Conservation (phyloP, 2,888 invertebrate genomes). For the Linhomoeus sp. region DNA sequence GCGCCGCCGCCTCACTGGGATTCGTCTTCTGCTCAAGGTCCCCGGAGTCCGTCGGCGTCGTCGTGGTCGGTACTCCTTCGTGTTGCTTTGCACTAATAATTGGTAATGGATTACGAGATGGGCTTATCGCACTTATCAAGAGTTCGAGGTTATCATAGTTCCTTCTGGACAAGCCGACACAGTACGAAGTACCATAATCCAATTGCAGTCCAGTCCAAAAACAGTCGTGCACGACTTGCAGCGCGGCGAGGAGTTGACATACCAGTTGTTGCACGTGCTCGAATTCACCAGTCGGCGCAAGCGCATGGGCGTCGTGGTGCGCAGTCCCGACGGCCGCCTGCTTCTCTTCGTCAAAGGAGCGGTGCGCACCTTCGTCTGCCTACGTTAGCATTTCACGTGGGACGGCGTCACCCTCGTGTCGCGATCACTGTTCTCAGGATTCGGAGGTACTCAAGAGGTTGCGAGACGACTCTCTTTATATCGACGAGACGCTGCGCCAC, state of each 20-base stretch:
- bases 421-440: slow-evolving; percentile 52
- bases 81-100: too few species aligned
- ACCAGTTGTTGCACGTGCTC: slow-evolving; percentile 65
- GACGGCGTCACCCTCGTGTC: slow-evolving; percentile 49
- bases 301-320: slow-evolving; percentile 89
- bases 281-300: slow-evolving; percentile 76
- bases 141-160: not conserved
- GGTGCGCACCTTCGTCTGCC: slow-evolving; percentile 31
- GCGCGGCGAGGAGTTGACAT: too few species aligned
- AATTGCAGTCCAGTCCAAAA: too few species aligned
- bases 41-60: slow-evolving; percentile 58
- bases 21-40: slow-evolving; percentile 76
- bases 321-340: slow-evolving; percentile 50
- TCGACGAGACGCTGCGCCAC: slow-evolving; percentile 38
- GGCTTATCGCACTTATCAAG: not conserved
- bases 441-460: slow-evolving; percentile 50
- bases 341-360: slow-evolving; percentile 51
- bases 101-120: too few species aligned
- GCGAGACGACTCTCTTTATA: slow-evolving; percentile 25
- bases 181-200: not conserved
- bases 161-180: not conserved
- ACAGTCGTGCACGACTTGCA: too few species aligned
- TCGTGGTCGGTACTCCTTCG: slow-evolving; percentile 33
- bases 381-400: slow-evolving; percentile 18
- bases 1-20: slow-evolving; percentile 67